phyloP scores from a whole-genome alignment of 2,888 invertebrate species.

The Dastarcus helophoroides region DNA sequence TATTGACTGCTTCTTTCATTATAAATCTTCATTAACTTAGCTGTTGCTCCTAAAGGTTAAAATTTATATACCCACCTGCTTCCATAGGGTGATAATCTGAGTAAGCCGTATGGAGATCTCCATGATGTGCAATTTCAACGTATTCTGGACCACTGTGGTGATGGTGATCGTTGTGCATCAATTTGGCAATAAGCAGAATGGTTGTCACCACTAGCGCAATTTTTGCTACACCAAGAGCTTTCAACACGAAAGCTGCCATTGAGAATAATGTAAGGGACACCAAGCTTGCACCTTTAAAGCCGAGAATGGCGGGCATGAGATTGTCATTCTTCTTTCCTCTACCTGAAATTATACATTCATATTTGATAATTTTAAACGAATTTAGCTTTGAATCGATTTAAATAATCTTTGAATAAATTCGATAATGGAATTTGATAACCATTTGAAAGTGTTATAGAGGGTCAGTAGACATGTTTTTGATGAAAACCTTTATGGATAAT shows the following conservation, averaged over 20 bases:
- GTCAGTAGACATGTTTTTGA: too few relatives aligned
- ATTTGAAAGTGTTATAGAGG: too few relatives aligned
- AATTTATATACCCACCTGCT: slow-evolving; percentile 14
- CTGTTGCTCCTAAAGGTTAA: slow-evolving; percentile 1
- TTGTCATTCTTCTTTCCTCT: slow-evolving; percentile 49
- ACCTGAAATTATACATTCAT: too few relatives aligned
- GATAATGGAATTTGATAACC: too few relatives aligned
- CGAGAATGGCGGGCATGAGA: slow-evolving; percentile 50
- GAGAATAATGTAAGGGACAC: slow-evolving; percentile 49
- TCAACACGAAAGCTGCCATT: slow-evolving; percentile 51
- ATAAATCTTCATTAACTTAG: too few relatives aligned
- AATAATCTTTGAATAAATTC: too few relatives aligned
- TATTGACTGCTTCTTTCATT: too few relatives aligned
- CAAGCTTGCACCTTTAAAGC: slow-evolving; percentile 55
- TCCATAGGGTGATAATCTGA: slow-evolving; percentile 14
- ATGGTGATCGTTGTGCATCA: slow-evolving; percentile 18
- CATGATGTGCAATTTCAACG: slow-evolving; percentile 37
- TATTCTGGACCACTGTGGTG: slow-evolving; percentile 12
- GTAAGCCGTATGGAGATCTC: slow-evolving; percentile 18
- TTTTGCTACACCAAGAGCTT: slow-evolving; percentile 59
- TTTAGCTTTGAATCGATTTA: too few relatives aligned
- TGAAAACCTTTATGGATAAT: too few relatives aligned
- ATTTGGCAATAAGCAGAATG: slow-evolving; percentile 35
- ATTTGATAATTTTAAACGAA: too few relatives aligned
- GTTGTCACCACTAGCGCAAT: slow-evolving; percentile 53